Evolutionary conservation across 2,797 vertebrate species (phyloP).

Genomic region (Spheniscus humboldti): DNA sequence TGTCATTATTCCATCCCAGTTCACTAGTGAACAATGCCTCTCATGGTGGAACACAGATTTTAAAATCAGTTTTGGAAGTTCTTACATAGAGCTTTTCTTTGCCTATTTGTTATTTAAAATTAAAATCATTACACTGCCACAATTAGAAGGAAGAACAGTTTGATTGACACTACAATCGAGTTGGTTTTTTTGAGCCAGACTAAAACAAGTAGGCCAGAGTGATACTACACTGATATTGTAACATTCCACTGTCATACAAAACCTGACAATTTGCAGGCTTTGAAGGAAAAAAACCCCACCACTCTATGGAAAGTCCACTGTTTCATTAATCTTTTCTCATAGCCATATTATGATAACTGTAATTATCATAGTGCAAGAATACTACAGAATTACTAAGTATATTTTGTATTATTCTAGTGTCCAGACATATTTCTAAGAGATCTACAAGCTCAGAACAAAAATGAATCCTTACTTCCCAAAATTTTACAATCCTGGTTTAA

Average conservation of each 20-base stretch:
- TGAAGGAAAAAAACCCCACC: background rate
- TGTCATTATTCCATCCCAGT: background rate
- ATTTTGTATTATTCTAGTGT: background rate
- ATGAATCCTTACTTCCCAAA: background rate
- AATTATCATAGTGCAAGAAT: background rate
- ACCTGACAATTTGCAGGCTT: background rate
- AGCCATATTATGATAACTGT: background rate
- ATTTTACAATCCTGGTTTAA: background rate
- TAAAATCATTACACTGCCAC: background rate
- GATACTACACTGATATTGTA: background rate
- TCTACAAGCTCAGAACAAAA: background rate
- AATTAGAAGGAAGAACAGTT: background rate
- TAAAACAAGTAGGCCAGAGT: background rate
- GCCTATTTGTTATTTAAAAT: background rate
- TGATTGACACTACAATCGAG: background rate
- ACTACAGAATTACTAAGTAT: background rate
- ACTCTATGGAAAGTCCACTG: background rate
- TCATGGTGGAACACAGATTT: background rate
- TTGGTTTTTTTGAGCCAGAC: background rate
- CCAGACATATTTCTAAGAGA: background rate
- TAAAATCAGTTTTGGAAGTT: background rate
- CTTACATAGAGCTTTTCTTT: background rate
- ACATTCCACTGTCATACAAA: background rate
- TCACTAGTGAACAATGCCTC: background rate
- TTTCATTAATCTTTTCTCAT: background rate